phyloP scores from a whole-genome alignment of 1,140 invertebrate genomes.

The Heterodera schachtii region DNA sequence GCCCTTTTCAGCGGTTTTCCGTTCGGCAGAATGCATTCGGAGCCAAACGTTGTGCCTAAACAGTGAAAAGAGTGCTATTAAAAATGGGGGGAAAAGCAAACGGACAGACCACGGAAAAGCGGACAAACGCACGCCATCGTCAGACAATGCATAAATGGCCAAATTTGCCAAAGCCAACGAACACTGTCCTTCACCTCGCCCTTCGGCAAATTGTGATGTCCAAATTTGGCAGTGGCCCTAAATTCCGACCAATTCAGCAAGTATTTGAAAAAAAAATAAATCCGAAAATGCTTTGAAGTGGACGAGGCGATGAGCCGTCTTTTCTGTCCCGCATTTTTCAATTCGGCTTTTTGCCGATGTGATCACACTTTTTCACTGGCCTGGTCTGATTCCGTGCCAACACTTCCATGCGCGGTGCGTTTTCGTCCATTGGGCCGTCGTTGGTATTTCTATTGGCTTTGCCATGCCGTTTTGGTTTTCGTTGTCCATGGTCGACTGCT shows the following conservation, averaged over 20 bases:
- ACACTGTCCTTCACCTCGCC: constrained; percentile 40
- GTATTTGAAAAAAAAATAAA: too few relatives aligned
- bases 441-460: too few relatives aligned
- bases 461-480: neutral
- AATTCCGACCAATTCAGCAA: too few relatives aligned
- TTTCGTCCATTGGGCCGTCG: neutral
- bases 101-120: constrained; percentile 35
- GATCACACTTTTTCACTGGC: too few relatives aligned
- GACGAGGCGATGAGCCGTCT: too few relatives aligned
- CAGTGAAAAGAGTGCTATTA: too few relatives aligned
- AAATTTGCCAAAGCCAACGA: constrained; percentile 38
- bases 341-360: too few relatives aligned
- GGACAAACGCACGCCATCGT: constrained; percentile 53
- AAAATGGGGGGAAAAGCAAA: too few relatives aligned
- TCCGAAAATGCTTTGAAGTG: too few relatives aligned
- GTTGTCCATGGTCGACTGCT: constrained; percentile 4
- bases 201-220: constrained; percentile 42
- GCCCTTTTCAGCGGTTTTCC: constrained; percentile 55
- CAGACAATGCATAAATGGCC: constrained; percentile 54
- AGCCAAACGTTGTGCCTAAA: constrained; percentile 27
- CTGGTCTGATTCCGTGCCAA: constrained; percentile 18
- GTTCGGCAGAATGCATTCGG: constrained; percentile 49
- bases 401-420: neutral
- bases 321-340: too few relatives aligned
- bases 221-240: constrained; percentile 31